Conservation (phyloP, 1,140 invertebrate genomes). For the Lerema accius region DNA sequence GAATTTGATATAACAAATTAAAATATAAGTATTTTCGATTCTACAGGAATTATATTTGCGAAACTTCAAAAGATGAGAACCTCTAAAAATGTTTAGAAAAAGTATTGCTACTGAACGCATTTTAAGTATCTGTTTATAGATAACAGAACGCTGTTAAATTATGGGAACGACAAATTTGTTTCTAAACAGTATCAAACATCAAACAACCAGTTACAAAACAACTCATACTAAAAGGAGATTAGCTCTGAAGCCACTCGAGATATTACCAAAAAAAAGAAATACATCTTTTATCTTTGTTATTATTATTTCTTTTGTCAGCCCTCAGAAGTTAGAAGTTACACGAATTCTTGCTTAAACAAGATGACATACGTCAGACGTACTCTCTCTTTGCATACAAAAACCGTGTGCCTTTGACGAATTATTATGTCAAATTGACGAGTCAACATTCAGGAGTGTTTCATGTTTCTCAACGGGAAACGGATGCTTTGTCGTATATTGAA, state of each 20-base stretch:
- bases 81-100: no score
- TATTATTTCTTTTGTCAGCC: constrained; percentile 10
- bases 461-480: constrained; percentile 24
- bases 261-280: not conserved
- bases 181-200: no score
- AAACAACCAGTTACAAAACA: not conserved
- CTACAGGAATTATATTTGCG: no score
- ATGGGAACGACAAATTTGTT: no score
- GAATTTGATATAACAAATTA: no score
- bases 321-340: not conserved
- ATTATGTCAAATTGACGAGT: constrained; percentile 59
- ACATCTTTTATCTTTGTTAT: not conserved
- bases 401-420: constrained; percentile 71
- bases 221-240: not conserved
- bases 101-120: no score
- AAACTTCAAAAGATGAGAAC: no score
- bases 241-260: not conserved
- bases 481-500: constrained; percentile 28
- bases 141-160: no score
- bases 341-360: constrained; percentile 16
- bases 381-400: constrained; percentile 51
- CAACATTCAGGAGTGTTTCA: constrained; percentile 46
- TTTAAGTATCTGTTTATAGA: no score
- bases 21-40: no score
- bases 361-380: constrained; percentile 63